Evolutionary conservation across 2,113 vertebrate genomes (phyloP).

Genomic region (Leucoraja erinaceus): DNA sequence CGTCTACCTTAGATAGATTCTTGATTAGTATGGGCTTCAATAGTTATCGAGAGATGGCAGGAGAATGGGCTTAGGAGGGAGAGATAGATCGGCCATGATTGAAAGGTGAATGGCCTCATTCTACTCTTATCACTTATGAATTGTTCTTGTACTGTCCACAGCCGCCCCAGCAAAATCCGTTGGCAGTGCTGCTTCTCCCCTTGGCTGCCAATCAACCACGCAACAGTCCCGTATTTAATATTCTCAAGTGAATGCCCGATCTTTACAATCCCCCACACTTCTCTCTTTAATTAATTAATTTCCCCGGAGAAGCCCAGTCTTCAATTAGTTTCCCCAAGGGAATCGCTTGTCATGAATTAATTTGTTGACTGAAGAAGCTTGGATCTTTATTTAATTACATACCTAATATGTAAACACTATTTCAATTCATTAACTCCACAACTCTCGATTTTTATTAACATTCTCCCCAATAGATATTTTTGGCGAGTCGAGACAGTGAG

Average conservation of each 20-base stretch:
- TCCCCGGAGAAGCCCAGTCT: neutral
- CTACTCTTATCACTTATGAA: too few species aligned
- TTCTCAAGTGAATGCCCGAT: neutral
- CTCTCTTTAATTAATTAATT: slow-evolving; percentile 25
- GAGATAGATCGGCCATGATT: too few species aligned
- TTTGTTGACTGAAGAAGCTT: slow-evolving; percentile 4
- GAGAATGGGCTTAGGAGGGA: too few species aligned
- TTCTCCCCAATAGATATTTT: neutral
- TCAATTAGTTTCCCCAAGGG: neutral
- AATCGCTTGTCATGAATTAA: slow-evolving; percentile 16
- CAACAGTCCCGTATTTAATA: neutral
- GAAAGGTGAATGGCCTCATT: too few species aligned
- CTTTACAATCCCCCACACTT: neutral
- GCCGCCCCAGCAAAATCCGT: neutral
- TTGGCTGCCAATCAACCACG: neutral
- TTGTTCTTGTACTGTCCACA: neutral
- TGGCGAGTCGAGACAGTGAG: too few species aligned
- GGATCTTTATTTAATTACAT: slow-evolving; percentile 19
- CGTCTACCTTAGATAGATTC: too few species aligned
- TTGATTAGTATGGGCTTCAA: too few species aligned
- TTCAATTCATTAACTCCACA: neutral
- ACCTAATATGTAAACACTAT: neutral
- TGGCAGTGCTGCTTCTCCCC: neutral
- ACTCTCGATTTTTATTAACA: neutral
- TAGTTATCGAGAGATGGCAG: too few species aligned